Conservation (phyloP, 2,797 vertebrate species). For the Syngnathus acus region DNA sequence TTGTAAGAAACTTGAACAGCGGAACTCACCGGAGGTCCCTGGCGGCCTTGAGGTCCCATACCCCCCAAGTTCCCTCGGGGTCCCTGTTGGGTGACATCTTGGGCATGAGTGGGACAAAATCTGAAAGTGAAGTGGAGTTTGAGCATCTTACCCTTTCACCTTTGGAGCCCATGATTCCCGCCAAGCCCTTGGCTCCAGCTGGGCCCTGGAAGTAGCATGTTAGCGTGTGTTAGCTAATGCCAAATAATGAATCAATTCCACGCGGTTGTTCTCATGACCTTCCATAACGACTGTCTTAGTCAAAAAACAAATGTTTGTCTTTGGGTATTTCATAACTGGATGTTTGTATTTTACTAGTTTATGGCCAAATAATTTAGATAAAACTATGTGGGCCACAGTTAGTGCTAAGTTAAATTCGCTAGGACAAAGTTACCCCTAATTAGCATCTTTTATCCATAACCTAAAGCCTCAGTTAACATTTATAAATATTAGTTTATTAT, state of each 20-base stretch:
- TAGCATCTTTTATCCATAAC: too few relatives aligned
- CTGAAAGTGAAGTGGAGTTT: neutral
- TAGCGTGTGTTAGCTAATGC: conserved; percentile 16
- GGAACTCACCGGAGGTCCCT: conserved; percentile 79
- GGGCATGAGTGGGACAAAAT: neutral
- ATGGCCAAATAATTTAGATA: neutral
- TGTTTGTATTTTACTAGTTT: neutral
- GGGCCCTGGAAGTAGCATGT: conserved; percentile 71
- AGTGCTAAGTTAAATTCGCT: too few relatives aligned
- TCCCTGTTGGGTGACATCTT: conserved; percentile 64
- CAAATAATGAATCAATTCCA: neutral
- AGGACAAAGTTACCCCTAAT: too few relatives aligned
- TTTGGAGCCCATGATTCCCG: conserved; percentile 79
- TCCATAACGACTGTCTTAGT: neutral
- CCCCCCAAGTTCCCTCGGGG: conserved; percentile 76
- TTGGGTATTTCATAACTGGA: too few relatives aligned
- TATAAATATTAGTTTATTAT: too few relatives aligned
- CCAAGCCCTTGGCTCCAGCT: conserved; percentile 80
- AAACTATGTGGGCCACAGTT: neutral
- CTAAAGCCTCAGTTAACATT: too few relatives aligned
- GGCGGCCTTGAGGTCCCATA: conserved; percentile 76
- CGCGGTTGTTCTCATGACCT: neutral
- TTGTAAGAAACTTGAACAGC: too few relatives aligned
- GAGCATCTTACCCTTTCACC: conserved; percentile 79
- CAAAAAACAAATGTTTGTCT: too few relatives aligned